These are phyloP conservation scores for Oligia strigilis DNA, from an alignment of 2,888 invertebrate species.

Conservation along the genomic window DNA sequence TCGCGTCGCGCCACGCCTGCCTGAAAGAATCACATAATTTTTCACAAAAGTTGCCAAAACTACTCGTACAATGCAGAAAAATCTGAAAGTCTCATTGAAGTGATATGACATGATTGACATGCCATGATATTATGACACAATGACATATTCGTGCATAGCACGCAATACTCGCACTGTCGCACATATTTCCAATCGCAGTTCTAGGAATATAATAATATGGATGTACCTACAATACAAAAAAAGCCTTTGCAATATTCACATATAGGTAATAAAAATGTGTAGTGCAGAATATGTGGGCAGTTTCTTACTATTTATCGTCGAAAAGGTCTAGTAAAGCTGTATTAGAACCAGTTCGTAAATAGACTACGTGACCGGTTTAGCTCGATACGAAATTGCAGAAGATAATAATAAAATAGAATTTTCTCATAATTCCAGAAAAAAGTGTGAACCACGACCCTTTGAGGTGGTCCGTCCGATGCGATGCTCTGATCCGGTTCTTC, in stretches of 20 bases:
- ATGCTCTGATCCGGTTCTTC: slow-evolving; percentile 36
- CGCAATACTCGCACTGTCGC: not conserved
- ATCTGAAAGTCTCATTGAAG: not conserved
- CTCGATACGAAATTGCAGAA: slow-evolving; percentile 42
- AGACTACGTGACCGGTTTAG: slow-evolving; percentile 50
- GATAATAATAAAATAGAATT: slow-evolving; percentile 48
- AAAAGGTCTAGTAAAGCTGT: slow-evolving; percentile 44
- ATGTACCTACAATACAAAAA: not conserved
- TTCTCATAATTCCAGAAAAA: slow-evolving; percentile 38
- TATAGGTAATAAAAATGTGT: slow-evolving; percentile 13
- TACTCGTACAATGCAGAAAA: not conserved
- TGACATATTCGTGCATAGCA: not conserved
- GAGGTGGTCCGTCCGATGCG: slow-evolving; percentile 25
- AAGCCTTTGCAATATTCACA: slow-evolving; percentile 1
- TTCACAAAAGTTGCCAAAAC: not conserved
- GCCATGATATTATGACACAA: too few species aligned
- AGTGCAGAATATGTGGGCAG: not conserved
- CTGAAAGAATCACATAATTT: not conserved
- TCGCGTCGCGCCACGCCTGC: not conserved
- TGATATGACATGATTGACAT: not conserved
- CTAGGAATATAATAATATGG: too few species aligned
- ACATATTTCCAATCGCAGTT: not conserved
- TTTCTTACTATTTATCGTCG: slow-evolving; percentile 14
- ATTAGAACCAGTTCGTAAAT: slow-evolving; percentile 45
- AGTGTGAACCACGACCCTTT: slow-evolving; percentile 18